These are phyloP conservation scores for Parus major DNA, from an alignment of 2,113 vertebrate species.

Conservation along the genomic window DNA sequence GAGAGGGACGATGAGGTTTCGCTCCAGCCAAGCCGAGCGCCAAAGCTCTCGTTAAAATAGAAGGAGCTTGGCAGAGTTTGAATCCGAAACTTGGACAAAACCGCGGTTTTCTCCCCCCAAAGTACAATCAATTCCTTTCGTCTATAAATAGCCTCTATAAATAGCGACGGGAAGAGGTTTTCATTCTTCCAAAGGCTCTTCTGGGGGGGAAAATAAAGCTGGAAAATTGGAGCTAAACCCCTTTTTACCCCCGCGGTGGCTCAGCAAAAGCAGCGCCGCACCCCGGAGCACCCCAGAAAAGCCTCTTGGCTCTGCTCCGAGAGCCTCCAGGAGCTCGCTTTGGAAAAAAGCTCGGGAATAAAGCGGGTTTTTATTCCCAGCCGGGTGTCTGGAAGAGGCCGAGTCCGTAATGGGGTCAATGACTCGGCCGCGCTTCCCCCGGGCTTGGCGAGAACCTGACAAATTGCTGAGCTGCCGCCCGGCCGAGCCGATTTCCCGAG, in stretches of 20 bases:
- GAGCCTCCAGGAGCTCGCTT: not conserved
- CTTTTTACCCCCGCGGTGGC: fast-evolving
- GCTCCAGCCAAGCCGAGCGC: not conserved
- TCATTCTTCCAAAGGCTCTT: not conserved
- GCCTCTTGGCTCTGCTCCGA: not conserved
- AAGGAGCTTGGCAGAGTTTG: not conserved
- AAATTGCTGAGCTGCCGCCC: constrained; percentile 4
- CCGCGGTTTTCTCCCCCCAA: not conserved
- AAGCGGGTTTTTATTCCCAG: not conserved
- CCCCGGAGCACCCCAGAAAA: fast-evolving
- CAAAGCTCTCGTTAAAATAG: not conserved
- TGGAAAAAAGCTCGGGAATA: not conserved
- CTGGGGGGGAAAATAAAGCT: not conserved
- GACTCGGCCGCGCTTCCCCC: not conserved
- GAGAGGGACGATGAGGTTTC: not conserved
- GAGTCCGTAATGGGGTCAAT: not conserved
- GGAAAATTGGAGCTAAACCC: not conserved
- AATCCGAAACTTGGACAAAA: not conserved
- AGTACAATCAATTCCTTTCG: not conserved
- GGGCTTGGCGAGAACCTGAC: constrained; percentile 30
- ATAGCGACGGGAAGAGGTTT: not conserved
- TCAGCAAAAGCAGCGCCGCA: not conserved
- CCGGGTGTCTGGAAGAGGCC: not conserved
- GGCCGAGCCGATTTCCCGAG: constrained; percentile 4
- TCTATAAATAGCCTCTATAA: not conserved